A percentile compares a stretch with the other conserved stretches of the same genome.
Conservation (phyloP, 2,888 invertebrate genomes). For the Hybos culiciformis region DNA sequence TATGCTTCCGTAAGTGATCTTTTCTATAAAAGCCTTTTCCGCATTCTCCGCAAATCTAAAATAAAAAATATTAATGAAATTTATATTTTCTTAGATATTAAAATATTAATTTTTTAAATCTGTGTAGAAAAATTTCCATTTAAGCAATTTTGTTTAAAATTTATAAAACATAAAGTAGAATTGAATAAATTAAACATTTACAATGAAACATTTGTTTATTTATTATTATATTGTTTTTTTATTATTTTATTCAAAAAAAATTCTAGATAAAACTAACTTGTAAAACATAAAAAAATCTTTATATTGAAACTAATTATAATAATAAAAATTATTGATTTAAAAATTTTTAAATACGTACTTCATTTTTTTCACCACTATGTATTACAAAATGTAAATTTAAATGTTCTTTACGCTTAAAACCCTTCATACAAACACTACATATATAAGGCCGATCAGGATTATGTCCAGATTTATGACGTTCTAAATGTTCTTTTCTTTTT, state of each 20-base stretch:
- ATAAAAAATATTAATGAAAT: neutral
- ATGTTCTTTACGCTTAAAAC: conserved; percentile 69
- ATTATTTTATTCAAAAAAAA: neutral
- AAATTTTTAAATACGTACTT: conserved; percentile 34
- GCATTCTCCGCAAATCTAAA: conserved; percentile 24
- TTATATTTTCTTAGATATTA: neutral
- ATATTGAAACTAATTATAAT: neutral
- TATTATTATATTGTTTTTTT: neutral
- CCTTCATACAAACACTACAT: conserved; percentile 63
- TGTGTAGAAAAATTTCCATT: neutral
- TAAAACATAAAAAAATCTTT: too few species aligned
- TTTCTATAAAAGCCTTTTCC: conserved; percentile 57
- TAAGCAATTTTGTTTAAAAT: too few species aligned
- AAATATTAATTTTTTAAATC: too few species aligned
- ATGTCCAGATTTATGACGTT: conserved; percentile 65
- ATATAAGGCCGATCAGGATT: conserved; percentile 69
- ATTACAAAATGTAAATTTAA: conserved; percentile 71
- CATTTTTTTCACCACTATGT: conserved; percentile 71
- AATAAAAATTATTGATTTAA: neutral
- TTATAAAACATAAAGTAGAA: too few species aligned
- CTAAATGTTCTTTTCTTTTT: conserved; percentile 65
- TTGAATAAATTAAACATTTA: neutral
- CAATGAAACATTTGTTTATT: neutral
- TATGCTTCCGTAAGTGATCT: conserved; percentile 68
- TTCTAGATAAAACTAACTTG: too few species aligned